Evolutionary conservation across 2,888 invertebrate genomes (phyloP), one percentile per base, ranked within the genome.

Genomic region (Caradrina kadenii): DNA sequence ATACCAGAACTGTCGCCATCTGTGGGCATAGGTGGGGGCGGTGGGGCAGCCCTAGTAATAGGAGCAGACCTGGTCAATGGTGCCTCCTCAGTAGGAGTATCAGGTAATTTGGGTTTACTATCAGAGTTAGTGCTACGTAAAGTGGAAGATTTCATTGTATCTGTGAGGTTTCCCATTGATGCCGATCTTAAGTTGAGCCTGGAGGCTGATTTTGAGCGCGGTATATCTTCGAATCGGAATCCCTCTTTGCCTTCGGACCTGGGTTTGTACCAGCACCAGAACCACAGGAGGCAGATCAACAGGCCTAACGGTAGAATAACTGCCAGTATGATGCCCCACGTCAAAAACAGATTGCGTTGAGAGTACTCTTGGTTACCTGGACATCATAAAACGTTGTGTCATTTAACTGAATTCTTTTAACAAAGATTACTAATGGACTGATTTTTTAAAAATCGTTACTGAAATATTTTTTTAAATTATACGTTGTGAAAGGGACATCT

Each of bases 241-340:
- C 95, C 96, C 86, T 91, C 93, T 92, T 85, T 96, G 96, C 96
- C 96, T 91, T 94, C 96, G 92, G 96, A 95, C 91, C 90, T 95
- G 87, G 94, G 96, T 93, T 93, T 96, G 94, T 92, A 82, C 91
- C 96, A 96, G 89, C 97, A 96, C 95, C 96, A 97, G 92, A 96
- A 97, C 96, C 96, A 97, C 77, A 96, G 92, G 63, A 96, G 96
- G 89, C 97, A 97, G 87, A 96, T 96, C 85, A 96, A 96, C 89
- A 97, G 96, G 76, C 96, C 92, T 91, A 96, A 91, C 83, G 98
- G 98, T 88, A 97, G 93, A 91, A 98, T 96, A 85, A 98, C 96
- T 87, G 97, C 97, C 89, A 97, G 89, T 91, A 98, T 97, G 93
- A 98, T 96, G 89, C 97, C 97, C 93, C 97, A 97, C 83, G 97